phyloP scores from a whole-genome alignment of 1,140 invertebrate genomes.

The Caenorhabditis tropicalis region DNA sequence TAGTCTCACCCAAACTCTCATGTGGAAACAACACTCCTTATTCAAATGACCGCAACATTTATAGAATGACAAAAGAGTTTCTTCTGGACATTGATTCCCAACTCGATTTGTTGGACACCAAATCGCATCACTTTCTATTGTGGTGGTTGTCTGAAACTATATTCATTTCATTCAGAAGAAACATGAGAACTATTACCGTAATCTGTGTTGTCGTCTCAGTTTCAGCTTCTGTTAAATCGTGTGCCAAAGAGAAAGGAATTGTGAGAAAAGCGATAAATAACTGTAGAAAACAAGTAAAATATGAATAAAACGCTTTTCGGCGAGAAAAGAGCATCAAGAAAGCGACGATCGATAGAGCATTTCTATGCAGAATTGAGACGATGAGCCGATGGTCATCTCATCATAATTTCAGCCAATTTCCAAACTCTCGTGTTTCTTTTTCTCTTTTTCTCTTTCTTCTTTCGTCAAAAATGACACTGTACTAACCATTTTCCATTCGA shows the following conservation, averaged over 20 bases:
- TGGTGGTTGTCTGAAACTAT: not conserved
- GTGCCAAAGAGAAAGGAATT: not conserved
- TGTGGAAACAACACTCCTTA: constrained; percentile 22
- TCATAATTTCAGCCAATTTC: constrained; percentile 30
- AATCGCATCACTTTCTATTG: not conserved
- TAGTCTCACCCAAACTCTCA: constrained; percentile 16
- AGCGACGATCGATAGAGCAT: constrained; percentile 38
- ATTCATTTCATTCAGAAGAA: not conserved
- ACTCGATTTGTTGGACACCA: constrained; percentile 32
- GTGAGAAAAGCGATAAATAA: not conserved
- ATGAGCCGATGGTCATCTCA: constrained; percentile 3
- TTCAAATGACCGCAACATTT: constrained; percentile 29
- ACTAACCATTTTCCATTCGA: constrained; percentile 2
- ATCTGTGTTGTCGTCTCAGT: not conserved
- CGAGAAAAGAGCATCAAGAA: constrained; percentile 38
- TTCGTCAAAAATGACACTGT: not conserved
- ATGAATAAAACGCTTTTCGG: not conserved
- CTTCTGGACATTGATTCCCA: constrained; percentile 16
- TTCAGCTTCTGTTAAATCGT: not conserved
- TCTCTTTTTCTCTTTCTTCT: not conserved
- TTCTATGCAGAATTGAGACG: constrained; percentile 22
- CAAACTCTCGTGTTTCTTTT: not conserved
- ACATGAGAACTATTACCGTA: too few species aligned
- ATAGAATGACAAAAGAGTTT: not conserved
- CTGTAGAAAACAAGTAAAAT: not conserved